These are phyloP conservation scores for Tautogolabrus adspersus DNA, from an alignment of 2,113 vertebrate genomes.

Conservation along the genomic window DNA sequence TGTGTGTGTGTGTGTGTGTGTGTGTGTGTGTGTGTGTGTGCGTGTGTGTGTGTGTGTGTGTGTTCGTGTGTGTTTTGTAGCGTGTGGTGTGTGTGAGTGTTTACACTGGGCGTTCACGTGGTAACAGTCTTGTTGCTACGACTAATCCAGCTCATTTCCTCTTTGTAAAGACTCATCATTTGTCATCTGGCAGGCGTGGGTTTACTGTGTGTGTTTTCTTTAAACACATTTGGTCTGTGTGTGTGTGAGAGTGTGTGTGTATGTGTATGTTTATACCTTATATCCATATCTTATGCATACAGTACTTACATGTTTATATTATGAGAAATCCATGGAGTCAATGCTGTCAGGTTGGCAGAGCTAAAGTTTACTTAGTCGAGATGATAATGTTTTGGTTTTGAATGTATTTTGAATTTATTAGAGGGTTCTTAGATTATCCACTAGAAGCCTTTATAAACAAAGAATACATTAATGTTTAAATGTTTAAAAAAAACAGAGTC, in stretches of 20 bases:
- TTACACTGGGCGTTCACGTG: conserved; percentile 42
- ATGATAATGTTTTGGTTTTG: background rate
- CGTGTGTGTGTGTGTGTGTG: background rate
- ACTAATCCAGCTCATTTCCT: conserved; percentile 61
- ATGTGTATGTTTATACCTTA: conserved; percentile 24
- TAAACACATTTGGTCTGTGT: conserved; percentile 8
- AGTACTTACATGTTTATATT: background rate
- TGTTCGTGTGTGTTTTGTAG: background rate
- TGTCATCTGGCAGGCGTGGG: conserved; percentile 31
- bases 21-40: too few relatives aligned
- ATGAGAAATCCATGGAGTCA: background rate
- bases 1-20: too few relatives aligned
- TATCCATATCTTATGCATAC: background rate
- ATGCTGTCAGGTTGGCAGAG: background rate
- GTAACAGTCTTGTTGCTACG: conserved; percentile 48
- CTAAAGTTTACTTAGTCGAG: background rate
- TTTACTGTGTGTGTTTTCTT: conserved; percentile 18
- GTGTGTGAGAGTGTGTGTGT: background rate
- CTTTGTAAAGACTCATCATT: conserved; percentile 46
- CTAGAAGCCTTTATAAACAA: background rate
- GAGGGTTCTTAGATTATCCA: background rate
- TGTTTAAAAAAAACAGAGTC: background rate
- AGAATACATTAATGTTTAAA: background rate
- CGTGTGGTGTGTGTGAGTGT: conserved; percentile 20
- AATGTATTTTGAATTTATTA: background rate